Evolutionary conservation across 2,113 vertebrate species (phyloP), one percentile per base, ranked within the genome.

Genomic region (Tamias sibiricus): DNA sequence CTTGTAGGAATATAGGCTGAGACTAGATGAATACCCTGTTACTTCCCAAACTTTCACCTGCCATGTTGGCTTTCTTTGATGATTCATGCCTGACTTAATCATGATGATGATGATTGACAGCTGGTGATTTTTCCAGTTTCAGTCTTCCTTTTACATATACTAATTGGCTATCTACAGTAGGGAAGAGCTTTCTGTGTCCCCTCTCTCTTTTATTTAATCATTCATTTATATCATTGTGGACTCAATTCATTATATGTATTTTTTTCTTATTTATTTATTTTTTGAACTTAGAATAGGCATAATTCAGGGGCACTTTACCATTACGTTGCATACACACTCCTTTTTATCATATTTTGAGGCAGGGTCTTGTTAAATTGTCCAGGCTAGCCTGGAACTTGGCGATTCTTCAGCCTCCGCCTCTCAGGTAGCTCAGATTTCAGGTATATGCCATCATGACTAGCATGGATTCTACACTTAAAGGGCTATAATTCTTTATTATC

Each of bases 91-190:
- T 44, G n/a, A 52, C 24, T 77, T 26, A 93, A 0, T 90, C 40
- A 88, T 88, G 6, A 49, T 49, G 44, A 35, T 76, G 44, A 85
- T 59, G 22, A 44, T n/a, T 72, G 12, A 35, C 35, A 87, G 82
- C 54, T 30, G 19, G 59, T 79, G 76, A 79, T 83, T 96, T 90
- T 94, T 91, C 68, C 47, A 68, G 30, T 82, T 71, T 59, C 17
- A 14, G 62, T 24, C 22, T 82, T 83, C 28, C 35, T 77, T 35
- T 57, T 75, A 75, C 14, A 26, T 72, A 12, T 57, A 52, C 28
- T 83, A 13, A 22, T 64, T 81, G 24, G 14, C 75, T 95, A 83
- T 79, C 52, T 83, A 24, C 11, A 82, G 37, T 42, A 91, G 69
- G 47, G 28, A 90, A 93, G 75, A 87, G 6, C 82, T 84, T 92